Percentiles rank a stretch among this genome's conserved stretches.
Evolutionary conservation across 2,113 vertebrate genomes (phyloP).

Genomic region (Esox niger): DNA sequence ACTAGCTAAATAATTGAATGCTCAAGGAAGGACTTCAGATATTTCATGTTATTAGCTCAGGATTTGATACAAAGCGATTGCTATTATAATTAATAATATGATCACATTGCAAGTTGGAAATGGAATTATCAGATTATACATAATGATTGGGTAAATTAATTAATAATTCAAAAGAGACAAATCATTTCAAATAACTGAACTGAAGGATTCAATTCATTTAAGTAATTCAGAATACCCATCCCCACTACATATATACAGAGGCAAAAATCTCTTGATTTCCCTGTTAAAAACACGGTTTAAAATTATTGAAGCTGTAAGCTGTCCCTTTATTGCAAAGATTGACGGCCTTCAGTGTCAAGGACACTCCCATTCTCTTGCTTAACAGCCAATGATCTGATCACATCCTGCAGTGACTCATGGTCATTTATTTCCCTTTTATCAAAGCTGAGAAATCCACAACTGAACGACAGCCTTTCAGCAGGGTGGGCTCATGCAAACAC

Average conservation of each 20-base stretch:
- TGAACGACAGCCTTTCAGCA: conserved; percentile 49
- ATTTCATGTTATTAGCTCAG: no score
- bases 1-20: no score
- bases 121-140: no score
- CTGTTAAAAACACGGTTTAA: neutral
- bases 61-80: no score
- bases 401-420: conserved; percentile 28
- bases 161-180: no score
- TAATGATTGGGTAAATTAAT: no score
- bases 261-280: neutral
- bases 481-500: conserved; percentile 41
- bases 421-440: conserved; percentile 55
- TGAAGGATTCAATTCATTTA: no score
- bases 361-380: conserved; percentile 23
- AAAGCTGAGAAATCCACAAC: conserved; percentile 46
- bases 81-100: no score
- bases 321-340: conserved; percentile 1
- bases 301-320: neutral
- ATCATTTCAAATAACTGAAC: no score
- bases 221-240: no score
- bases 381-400: conserved; percentile 40
- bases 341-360: conserved; percentile 18
- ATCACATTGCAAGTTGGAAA: no score
- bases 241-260: neutral
- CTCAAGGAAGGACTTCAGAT: no score